Base-by-base conservation (phyloP, 2,113 vertebrate genomes). In the Chiloscyllium plagiosum region DNA sequence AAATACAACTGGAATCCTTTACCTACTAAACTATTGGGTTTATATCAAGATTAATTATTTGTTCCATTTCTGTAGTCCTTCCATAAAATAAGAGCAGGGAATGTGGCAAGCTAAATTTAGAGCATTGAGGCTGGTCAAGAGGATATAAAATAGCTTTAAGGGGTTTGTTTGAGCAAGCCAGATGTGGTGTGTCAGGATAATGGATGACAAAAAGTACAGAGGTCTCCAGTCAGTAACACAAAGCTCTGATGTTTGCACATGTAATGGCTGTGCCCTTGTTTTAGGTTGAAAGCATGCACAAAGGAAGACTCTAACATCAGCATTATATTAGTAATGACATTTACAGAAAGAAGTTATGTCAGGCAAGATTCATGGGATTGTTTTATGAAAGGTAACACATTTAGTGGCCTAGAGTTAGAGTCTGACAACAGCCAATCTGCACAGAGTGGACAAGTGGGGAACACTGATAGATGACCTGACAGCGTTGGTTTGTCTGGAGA, bases 401-500 rank as follows among this genome's bases (percentile, higher is more conserved):
- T 76, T 95, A 95, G 94, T 70, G 94, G 94, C 94, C 69, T 76
- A 26, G 69, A 52, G 94, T 69, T 95, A 95, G 94, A 72, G 37
- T 47, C 42, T 94, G 65, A 68, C 66, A 50, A 70, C 37, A 70
- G 93, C 66, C 93, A 94, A 95, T 72, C 69, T 95, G 69, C 50
- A 26, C 37, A 52, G 68, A 42, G 72, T 76, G 68, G 66, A 95
- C 94, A 95, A 29, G 47, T 95, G 42, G 94, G 66, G 66, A 95
- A 95, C 94, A 72, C 69, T 95, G 94, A 95, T 72, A 26, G 94
- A 95, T 95, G 94, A 52, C 94, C 94, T 95, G 94, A 70, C 94
- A 95, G 69, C 26, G 19, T 68, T 95, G 69, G 94, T 95, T 95
- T 95, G 94, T 95, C 94, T 95, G 94, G 94, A 76, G 94, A 95